Percentiles rank a stretch among this genome's conserved stretches.
phyloP scores from a whole-genome alignment of 2,888 invertebrate genomes.

The Sericinus montela region DNA sequence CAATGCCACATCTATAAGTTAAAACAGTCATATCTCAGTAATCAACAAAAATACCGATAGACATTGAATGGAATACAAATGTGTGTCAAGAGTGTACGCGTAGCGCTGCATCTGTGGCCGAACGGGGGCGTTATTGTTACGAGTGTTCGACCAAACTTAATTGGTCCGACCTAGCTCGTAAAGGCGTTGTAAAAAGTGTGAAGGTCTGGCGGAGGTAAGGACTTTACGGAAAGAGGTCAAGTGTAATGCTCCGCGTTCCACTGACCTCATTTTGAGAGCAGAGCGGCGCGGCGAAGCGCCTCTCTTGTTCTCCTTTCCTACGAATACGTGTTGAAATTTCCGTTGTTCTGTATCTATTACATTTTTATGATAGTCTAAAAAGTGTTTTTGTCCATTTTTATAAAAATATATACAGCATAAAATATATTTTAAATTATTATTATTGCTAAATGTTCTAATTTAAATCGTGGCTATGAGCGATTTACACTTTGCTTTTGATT shows the following conservation, averaged over 20 bases:
- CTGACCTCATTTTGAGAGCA: conserved; percentile 71
- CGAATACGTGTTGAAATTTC: conserved; percentile 48
- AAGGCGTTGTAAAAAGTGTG: conserved; percentile 76
- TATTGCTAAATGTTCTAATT: too few relatives aligned
- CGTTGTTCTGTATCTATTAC: conserved; percentile 20
- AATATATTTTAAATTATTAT: too few relatives aligned
- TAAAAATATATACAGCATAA: too few relatives aligned
- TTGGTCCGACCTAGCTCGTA: conserved; percentile 76
- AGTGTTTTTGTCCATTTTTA: too few relatives aligned
- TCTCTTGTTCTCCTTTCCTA: conserved; percentile 62
- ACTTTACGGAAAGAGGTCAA: conserved; percentile 77
- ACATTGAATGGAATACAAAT: conserved; percentile 55
- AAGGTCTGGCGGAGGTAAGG: conserved; percentile 78
- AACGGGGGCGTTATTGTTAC: conserved; percentile 54
- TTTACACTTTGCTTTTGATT: too few relatives aligned
- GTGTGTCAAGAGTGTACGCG: conserved; percentile 66
- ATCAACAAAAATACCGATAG: conserved; percentile 50
- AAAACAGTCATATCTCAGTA: conserved; percentile 22
- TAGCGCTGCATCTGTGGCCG: conserved; percentile 37
- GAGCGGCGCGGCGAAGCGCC: conserved; percentile 43
- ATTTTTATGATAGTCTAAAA: conserved; percentile 16
- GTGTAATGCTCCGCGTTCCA: conserved; percentile 76
- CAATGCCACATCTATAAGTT: conserved; percentile 19
- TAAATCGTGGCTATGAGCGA: too few relatives aligned
- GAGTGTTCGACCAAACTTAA: conserved; percentile 65